Conservation (phyloP, 1,140 invertebrate species). For the Hyphantria cunea region DNA sequence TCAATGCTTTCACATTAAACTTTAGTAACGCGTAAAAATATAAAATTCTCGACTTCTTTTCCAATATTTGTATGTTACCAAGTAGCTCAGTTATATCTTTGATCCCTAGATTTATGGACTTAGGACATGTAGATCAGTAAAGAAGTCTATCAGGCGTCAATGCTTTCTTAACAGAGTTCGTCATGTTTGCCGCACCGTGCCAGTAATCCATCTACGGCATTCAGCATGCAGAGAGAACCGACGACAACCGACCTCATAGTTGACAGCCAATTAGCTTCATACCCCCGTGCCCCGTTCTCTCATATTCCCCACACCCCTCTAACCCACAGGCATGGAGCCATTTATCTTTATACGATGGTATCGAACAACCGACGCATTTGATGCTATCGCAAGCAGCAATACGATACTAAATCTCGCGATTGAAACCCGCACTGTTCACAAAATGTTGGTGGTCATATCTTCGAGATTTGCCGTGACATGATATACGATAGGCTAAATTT, state of each 20-base stretch:
- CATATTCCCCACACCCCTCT: conserved; percentile 42
- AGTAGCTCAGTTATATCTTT: no score
- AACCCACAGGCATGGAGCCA: conserved; percentile 53
- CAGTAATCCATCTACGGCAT: conserved; percentile 34
- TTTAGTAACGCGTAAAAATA: no score
- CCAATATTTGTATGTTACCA: no score
- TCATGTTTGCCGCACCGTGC: conserved; percentile 38
- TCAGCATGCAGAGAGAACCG: conserved; percentile 35
- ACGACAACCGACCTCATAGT: conserved; percentile 63
- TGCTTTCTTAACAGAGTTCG: conserved; percentile 44
- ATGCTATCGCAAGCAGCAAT: conserved; percentile 40
- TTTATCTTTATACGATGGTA: conserved; percentile 78
- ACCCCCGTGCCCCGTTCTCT: conserved; percentile 43
- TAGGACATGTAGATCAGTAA: conserved; percentile 8
- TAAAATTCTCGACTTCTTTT: no score
- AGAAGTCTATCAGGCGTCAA: conserved; percentile 41
- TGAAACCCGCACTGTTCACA: conserved; percentile 18
- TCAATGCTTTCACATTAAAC: no score
- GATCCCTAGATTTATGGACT: no score
- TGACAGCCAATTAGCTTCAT: conserved; percentile 76
- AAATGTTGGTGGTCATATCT: conserved; percentile 23
- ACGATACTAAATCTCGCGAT: conserved; percentile 40
- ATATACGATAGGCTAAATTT: conserved; percentile 49
- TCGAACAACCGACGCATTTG: conserved; percentile 56
- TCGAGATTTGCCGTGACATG: conserved; percentile 46